Base-by-base conservation (phyloP, 2,888 invertebrate species). In the Phortica okadai region DNA sequence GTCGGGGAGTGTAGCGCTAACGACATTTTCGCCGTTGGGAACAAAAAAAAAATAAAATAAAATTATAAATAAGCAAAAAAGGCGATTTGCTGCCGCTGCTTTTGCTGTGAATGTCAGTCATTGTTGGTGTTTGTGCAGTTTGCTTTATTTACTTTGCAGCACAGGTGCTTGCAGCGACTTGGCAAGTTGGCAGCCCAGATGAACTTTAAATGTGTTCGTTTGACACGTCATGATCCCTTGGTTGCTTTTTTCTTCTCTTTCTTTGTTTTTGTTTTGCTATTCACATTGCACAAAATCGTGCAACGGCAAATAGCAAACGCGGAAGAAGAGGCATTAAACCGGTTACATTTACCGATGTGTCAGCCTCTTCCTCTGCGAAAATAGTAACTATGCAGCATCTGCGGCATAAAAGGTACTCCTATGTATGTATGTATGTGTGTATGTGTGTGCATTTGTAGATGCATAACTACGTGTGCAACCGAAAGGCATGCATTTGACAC, bases 401-500 rank as follows among this genome's bases (percentile, higher is more conserved):
- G 8, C 14, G 50, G 50, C 50, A 50, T 50, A 50, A 50, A 50
- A 50, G 50, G 50, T 50, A 50, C 50, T 50, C 50, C 1, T 33
- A 33, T 33, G 33, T 33, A 33, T 6, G 50, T 50, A 50, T 14
- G 14, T 50, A 21, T 21, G 21, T 21, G 21, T 6, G 50, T 50
- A 50, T 14, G 14, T 50, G 1, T 21, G 21, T 21, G 21, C 21
- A 21, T 21, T 21, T 21, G 21, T 21, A 50, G 4, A 50, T 50
- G 33, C 33, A 50, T 50, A 14, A 50, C 4, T 50, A 50, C 50
- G 50, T 50, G 50, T 50, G 50, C 50, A 50, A 50, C 50, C 50
- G 50, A 50, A 33, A 50, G 50, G 50, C 74, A 76, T 77, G 80
- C 82, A 78, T 82, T 82, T 85, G 85, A 86, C 85, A 85, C 85